phyloP scores from a whole-genome alignment of 2,113 vertebrate genomes.

The Riparia riparia region DNA sequence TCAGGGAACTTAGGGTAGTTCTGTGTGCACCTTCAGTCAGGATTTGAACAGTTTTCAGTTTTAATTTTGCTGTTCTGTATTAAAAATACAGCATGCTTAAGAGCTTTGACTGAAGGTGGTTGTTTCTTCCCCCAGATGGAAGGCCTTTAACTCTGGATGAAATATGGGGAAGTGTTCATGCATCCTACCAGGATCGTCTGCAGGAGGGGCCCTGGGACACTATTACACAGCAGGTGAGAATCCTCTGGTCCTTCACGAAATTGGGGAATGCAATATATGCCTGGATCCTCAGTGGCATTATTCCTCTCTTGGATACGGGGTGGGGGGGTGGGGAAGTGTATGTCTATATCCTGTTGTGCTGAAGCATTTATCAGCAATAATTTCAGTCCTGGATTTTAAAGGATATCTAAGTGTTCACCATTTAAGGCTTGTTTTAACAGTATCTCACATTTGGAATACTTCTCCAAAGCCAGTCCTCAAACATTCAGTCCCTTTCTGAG shows the following conservation, averaged over 20 bases:
- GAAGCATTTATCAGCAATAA: background rate
- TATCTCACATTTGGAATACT: background rate
- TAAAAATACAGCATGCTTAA: background rate
- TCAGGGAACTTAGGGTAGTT: background rate
- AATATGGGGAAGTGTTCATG: constrained; percentile 86
- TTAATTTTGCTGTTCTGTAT: background rate
- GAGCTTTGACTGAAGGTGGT: background rate
- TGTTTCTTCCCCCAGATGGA: constrained; percentile 81
- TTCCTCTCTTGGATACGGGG: background rate
- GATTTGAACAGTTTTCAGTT: background rate
- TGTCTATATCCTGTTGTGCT: background rate
- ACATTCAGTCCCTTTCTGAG: background rate
- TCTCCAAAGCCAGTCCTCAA: background rate
- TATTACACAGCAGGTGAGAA: constrained; percentile 90
- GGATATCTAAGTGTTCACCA: background rate
- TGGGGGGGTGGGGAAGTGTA: too few relatives aligned
- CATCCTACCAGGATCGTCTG: constrained; percentile 80
- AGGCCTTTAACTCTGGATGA: constrained; percentile 86
- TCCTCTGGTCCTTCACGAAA: background rate
- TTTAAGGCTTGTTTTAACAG: background rate
- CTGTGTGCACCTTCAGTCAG: background rate
- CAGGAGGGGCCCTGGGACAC: constrained; percentile 85
- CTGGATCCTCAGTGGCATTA: background rate
- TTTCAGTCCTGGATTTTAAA: background rate
- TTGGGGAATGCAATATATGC: background rate